Evolutionary conservation across 37 sponge, comb jelly and placozoan genomes (phyloP), one percentile per base, ranked within the genome.

Genomic region (Hormiphora californensis): DNA sequence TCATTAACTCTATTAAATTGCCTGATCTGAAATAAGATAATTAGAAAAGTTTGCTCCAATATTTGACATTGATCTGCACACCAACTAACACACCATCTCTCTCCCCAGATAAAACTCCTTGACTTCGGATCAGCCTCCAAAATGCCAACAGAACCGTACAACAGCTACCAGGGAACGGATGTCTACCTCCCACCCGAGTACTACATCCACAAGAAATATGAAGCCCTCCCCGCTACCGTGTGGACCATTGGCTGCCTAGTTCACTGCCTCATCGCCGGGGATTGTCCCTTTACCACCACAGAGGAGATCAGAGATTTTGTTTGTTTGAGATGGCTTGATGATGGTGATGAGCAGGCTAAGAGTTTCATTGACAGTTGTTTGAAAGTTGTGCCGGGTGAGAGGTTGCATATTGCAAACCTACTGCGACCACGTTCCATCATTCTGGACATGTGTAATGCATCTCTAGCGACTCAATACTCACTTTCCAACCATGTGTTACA

Each of bases 181-280:
- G 81, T 73, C 36, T 73, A 73, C 81, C 81, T 73, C 15, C 81
- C 81, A 4, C 81, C 81, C 0, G 81, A 73, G 38, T 73, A 73
- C 81, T 73, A 73, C 81, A 1, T 32, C 4, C 21, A 27, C 30
- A 39, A 33, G 43, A 39, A 19, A 11, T 73, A 73, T 46, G 35
- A 33, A 22, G 81, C 81, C n/a, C 17, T 27, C 5, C 81, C 81
- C 2, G 81, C 81, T 39, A 30, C 81, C 43, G 81, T 73, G 5
- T 73, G 81, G 81, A 33, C 81, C 43, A 73, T 73, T n/a, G 81
- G 81, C 25, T 73, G 81, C 25, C 44, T 73, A n/a, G 81, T 73
- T 0, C 81, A 73, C 46, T 73, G 81, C 46, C 81, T 73, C 46
- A 33, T 73, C 17, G 81, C 81, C 4, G 81, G 81, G 25, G 81